Conservation (phyloP, 2,888 invertebrate genomes). For the Pheosia gnoma region DNA sequence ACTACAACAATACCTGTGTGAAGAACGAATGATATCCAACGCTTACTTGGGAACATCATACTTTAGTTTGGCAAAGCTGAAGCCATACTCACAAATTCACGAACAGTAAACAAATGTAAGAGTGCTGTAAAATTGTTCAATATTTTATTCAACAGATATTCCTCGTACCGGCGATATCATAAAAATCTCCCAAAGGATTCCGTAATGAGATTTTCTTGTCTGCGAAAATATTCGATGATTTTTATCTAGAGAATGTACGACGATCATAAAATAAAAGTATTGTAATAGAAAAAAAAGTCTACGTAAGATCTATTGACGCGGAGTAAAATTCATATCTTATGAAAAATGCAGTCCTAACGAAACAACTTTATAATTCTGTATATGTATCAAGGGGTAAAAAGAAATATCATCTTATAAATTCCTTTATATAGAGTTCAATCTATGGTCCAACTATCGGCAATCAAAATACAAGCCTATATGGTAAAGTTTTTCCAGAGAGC, state of each 20-base stretch:
- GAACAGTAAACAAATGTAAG: constrained; percentile 7
- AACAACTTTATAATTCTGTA: neutral
- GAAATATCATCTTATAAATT: neutral
- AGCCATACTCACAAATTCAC: constrained; percentile 8
- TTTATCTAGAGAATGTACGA: constrained; percentile 6
- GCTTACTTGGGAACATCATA: too few species aligned
- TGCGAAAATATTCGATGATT: constrained; percentile 20
- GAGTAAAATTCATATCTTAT: too few species aligned
- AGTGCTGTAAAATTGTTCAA: constrained; percentile 5
- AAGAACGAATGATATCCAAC: too few species aligned
- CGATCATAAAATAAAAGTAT: constrained; percentile 3
- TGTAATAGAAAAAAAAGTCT: neutral
- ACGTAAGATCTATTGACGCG: too few species aligned
- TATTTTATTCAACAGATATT: constrained; percentile 14
- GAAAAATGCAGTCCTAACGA: too few species aligned
- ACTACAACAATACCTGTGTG: too few species aligned
- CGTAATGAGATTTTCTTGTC: constrained; percentile 36
- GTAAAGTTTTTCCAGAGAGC: neutral
- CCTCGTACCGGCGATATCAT: constrained; percentile 22
- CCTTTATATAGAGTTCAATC: neutral
- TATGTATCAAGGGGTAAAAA: neutral
- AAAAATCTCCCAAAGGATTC: constrained; percentile 32
- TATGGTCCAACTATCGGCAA: neutral
- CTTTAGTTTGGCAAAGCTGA: neutral
- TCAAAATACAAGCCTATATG: neutral